Evolutionary conservation across 30 jellyfish, hydroid and myxozoan genomes (phyloP), one percentile per base, ranked within the genome.

Genomic region (Aurelia sp.): DNA sequence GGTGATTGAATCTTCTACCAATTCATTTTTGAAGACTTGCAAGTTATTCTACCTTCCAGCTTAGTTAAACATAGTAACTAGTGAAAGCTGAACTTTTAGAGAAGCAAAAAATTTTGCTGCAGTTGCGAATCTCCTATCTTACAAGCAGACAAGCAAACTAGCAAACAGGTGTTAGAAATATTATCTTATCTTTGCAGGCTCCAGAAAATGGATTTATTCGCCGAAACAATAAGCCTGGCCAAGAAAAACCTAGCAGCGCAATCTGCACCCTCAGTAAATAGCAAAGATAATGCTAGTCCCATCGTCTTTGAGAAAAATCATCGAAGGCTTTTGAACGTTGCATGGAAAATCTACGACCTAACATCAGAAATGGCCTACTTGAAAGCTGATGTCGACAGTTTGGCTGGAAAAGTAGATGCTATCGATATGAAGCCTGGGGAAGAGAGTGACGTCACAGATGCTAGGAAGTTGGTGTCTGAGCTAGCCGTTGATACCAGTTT

Each of bases 331-430:
- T 81, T 86, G 19, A 81, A 86, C 44, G 87, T 86, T 9, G 95
- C 95, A 6, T 86, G 95, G 95, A 86, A 76, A 44, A 62, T 86
- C 37, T 86, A 86, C 58, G 95, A 86, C 51, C 53, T 86, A 60
- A 67, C 95, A 1, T 53, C 89, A 40, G 95, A 86, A 61, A 71
- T 86, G 85, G 60, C 71, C 52, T 52, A 66, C 30, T 86, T 86
- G 79, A 76, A 68, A 75, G 73, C 60, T 18, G 88, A 86, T 57
- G 85, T 86, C 7, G 87, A 79, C 44, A 23, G 63, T 20, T 66
- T 86, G 62, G 37, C 76, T 20, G 50, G 62, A 8, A 86, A 86
- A 47, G 87, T 82, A 12, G 22, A 30, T 48, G 50, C 83, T 7
- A 60, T 82, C 8, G 73, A 55, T 57, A 62, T 9, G 33, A 12